A percentile compares a stretch with the other conserved stretches of the same genome.
Evolutionary conservation across 2,888 invertebrate species (phyloP).

Genomic region (Pegoplata infirma): DNA sequence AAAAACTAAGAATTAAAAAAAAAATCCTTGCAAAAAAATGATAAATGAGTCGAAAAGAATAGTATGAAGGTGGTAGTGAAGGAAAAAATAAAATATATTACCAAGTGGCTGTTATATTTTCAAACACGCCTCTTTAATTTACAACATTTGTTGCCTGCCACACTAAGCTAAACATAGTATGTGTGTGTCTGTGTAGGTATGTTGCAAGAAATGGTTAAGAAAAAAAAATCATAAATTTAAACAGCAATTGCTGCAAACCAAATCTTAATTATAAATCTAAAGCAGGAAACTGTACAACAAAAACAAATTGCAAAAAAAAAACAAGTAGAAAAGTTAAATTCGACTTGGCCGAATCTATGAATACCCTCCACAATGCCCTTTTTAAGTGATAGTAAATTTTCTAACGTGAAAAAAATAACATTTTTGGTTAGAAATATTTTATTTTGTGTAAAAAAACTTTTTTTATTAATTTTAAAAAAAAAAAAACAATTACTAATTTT

Average conservation of each 20-base stretch:
- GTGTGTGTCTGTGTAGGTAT: too few relatives aligned
- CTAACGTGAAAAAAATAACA: too few relatives aligned
- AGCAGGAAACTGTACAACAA: conserved; percentile 71
- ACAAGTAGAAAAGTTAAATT: too few relatives aligned
- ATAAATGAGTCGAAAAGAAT: conserved; percentile 52
- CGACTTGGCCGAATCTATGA: too few relatives aligned
- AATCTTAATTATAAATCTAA: conserved; percentile 77
- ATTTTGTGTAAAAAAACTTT: too few relatives aligned
- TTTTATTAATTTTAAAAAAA: too few relatives aligned
- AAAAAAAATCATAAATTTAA: conserved; percentile 71
- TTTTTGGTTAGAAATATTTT: too few relatives aligned
- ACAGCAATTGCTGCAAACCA: conserved; percentile 74
- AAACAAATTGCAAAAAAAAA: conserved; percentile 43
- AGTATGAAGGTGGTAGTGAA: conserved; percentile 19
- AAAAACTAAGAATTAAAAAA: conserved; percentile 33
- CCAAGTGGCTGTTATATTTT: conserved; percentile 37
- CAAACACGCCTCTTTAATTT: conserved; percentile 50
- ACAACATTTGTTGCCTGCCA: conserved; percentile 57
- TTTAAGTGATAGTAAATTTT: too few relatives aligned
- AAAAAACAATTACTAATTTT: too few relatives aligned
- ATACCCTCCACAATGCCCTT: too few relatives aligned
- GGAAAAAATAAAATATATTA: conserved; percentile 44
- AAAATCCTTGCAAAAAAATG: conserved; percentile 32
- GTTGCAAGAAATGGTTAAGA: conserved; percentile 32
- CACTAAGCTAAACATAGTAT: conserved; percentile 33